Percentiles rank a stretch among this genome's conserved stretches.
Evolutionary conservation across 1,140 invertebrate species (phyloP).

Genomic region (Brachionus koreanus): DNA sequence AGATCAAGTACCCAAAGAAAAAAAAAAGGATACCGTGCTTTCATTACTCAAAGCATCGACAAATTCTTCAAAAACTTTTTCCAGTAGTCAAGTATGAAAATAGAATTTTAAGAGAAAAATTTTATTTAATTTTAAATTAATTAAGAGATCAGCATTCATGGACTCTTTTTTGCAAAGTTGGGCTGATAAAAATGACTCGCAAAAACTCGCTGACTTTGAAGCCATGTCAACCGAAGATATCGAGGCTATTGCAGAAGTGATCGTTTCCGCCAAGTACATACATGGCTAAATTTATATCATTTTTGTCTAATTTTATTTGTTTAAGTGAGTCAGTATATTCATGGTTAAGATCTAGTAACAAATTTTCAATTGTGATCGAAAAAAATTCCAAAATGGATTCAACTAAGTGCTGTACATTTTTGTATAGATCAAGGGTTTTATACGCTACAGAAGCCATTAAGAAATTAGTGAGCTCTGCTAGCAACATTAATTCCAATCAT

Average conservation of each 20-base stretch:
- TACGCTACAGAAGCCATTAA: not conserved
- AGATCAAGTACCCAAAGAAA: not conserved
- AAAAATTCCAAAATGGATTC: conserved; percentile 8
- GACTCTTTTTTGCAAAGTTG: not conserved
- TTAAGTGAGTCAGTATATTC: not conserved
- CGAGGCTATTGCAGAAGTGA: not conserved
- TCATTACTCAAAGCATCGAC: not conserved
- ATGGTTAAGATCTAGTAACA: not conserved
- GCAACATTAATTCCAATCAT: not conserved
- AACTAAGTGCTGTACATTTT: conserved; percentile 16
- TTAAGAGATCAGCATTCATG: conserved; percentile 4
- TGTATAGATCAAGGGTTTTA: not conserved
- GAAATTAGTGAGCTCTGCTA: not conserved
- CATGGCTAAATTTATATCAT: not conserved
- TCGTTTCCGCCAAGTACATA: not conserved
- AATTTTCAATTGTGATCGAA: not conserved
- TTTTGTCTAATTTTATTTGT: not conserved
- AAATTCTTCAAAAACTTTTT: not conserved
- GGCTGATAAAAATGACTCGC: not conserved
- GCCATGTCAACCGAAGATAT: not conserved
- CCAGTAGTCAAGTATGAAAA: not conserved
- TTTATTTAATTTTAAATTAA: not conserved
- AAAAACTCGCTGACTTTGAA: not conserved
- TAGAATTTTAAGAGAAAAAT: not conserved
- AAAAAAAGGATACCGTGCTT: not conserved